Base-by-base conservation (phyloP, 2,888 invertebrate species). In the Argynnis bischoffii region DNA sequence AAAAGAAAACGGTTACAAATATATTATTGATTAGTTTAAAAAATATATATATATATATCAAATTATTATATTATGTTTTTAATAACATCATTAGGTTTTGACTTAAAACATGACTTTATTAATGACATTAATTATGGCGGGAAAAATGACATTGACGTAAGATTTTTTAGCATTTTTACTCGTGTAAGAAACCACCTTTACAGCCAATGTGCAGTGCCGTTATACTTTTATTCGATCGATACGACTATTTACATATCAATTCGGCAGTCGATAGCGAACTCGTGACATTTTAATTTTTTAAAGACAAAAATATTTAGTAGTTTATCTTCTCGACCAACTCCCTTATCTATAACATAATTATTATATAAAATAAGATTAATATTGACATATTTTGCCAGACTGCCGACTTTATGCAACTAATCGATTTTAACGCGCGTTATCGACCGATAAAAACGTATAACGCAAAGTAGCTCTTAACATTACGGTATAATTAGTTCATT, bases 141-240 rank as follows among this genome's bases (percentile, higher is more conserved):
- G 64, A 65, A 64, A 70, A 64, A 70, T 69, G 69, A 66, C 66
- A 66, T 69, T 63, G 55, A 68, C 64, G 63, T 69, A 61, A 56
- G 53, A 8, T 59, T 55, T 59, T 66, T 69, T 72, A 72, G 71
- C 74, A 73, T 76, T 75, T 75, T 75, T 72, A 72, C 66, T 72
- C 64, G 67, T 72, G 16, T 68, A 63, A 72, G 72, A 71, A 72
- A 72, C 72, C 74, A 74, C 72, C 72, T 73, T 71, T 55, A 57
- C 18, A 53, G 18, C 18, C 14, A 41, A 35, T 61, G 51, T 61
- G 35, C 41, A 26, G 18, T 53, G 21, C 11, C 47, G 8, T 48
- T 59, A n/a, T 59, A 47, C 11, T 59, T 59, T 47, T 47, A n/a
- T 59, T 59, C 11, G 26, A 11, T n/a, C 57, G 26, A 48, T 59